Conservation (phyloP, 2,888 invertebrate genomes). For the Sepioteuthis lessoniana region DNA sequence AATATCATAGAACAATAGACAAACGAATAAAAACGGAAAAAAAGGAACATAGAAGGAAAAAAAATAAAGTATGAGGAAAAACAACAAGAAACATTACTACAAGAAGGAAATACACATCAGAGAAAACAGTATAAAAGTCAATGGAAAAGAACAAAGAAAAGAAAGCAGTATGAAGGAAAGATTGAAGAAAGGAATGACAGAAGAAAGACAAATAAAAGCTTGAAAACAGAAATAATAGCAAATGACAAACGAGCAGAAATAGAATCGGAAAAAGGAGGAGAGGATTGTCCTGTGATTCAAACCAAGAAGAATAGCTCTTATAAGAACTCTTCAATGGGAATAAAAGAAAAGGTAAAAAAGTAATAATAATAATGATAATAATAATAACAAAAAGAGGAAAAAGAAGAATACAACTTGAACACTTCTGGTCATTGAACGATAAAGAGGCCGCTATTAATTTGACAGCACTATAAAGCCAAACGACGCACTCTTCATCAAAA, state of each 20-base stretch:
- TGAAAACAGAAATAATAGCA: too few species aligned
- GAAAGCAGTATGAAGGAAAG: too few species aligned
- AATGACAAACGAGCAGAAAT: background rate
- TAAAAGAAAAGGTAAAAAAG: background rate
- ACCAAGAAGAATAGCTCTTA: background rate
- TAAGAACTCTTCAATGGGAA: background rate
- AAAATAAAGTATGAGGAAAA: too few species aligned
- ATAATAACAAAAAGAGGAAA: background rate
- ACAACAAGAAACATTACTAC: too few species aligned
- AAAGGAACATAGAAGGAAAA: too few species aligned
- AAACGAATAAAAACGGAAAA: too few species aligned
- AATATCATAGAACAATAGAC: too few species aligned
- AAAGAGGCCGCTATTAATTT: conserved; percentile 18
- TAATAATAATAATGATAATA: conserved; percentile 19
- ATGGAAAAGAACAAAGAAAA: too few species aligned
- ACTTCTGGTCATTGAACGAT: conserved; percentile 18
- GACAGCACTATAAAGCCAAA: background rate
- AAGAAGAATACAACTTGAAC: background rate
- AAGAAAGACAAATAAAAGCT: too few species aligned
- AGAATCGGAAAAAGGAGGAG: background rate
- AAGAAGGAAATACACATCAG: too few species aligned
- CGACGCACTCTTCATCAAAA: conserved; percentile 33
- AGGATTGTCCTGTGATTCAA: background rate
- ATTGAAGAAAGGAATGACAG: too few species aligned
- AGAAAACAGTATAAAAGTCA: too few species aligned